Percentiles rank a stretch among this genome's conserved stretches.
Conservation (phyloP, 2,797 vertebrate species). For the Manis crassicaudata region DNA sequence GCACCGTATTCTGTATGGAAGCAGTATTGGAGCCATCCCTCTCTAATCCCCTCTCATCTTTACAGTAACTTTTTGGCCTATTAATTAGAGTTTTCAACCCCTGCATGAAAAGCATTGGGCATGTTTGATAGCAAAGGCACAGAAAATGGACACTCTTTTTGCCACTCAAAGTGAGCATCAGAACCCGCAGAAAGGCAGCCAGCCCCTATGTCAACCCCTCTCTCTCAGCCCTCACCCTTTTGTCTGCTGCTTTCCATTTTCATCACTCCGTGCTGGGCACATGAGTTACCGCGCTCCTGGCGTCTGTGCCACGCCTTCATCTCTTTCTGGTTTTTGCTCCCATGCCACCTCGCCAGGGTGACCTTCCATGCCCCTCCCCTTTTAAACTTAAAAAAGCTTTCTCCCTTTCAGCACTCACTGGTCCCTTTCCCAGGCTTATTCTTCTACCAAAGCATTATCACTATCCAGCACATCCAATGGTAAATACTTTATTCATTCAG, state of each 20-base stretch:
- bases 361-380: background rate
- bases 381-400: background rate
- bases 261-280: fast-evolving
- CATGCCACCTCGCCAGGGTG: background rate
- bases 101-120: background rate
- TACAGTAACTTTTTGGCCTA: background rate
- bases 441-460: background rate
- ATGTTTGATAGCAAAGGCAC: background rate
- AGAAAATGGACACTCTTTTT: background rate
- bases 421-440: background rate
- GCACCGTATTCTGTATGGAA: fast-evolving
- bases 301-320: no score
- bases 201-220: fast-evolving
- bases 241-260: background rate
- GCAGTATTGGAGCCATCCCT: background rate
- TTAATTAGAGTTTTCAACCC: background rate
- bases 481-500: background rate
- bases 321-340: background rate
- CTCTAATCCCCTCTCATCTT: background rate
- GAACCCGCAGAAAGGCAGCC: background rate
- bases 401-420: background rate
- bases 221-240: fast-evolving
- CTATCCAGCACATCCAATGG: background rate
- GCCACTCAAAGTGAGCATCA: background rate
- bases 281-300: fast-evolving